Evolutionary conservation across 2,888 invertebrate species (phyloP).

Genomic region (Folsomia candida): DNA sequence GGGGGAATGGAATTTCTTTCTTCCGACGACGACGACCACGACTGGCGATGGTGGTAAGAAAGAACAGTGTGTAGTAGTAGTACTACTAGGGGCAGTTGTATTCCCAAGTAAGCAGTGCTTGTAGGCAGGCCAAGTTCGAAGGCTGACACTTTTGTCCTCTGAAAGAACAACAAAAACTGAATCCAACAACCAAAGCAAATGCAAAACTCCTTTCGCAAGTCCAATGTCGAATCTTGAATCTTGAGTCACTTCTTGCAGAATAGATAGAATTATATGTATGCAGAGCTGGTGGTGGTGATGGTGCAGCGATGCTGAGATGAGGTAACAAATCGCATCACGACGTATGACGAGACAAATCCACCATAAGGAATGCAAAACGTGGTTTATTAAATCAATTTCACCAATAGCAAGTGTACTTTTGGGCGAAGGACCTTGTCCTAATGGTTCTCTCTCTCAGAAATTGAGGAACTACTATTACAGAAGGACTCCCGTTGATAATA

Average conservation of each 20-base stretch:
- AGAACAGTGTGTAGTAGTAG: no score
- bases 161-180: background rate
- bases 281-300: background rate
- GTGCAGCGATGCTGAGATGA: background rate
- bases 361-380: background rate
- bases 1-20: constrained; percentile 40
- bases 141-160: background rate
- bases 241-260: background rate
- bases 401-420: background rate
- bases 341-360: background rate
- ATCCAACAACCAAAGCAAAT: background rate
- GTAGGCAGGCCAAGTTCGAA: background rate
- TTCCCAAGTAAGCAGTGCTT: no score
- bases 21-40: background rate
- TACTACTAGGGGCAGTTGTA: no score
- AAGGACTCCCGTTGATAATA: background rate
- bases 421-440: no score
- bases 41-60: no score
- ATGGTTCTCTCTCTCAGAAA: no score
- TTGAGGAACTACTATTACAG: background rate
- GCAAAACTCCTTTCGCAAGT: constrained; percentile 1
- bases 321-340: background rate
- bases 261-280: background rate
- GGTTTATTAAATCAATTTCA: background rate
- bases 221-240: constrained; percentile 1